phyloP scores from a whole-genome alignment of 2,113 vertebrate species.

The Smithornis capensis region DNA sequence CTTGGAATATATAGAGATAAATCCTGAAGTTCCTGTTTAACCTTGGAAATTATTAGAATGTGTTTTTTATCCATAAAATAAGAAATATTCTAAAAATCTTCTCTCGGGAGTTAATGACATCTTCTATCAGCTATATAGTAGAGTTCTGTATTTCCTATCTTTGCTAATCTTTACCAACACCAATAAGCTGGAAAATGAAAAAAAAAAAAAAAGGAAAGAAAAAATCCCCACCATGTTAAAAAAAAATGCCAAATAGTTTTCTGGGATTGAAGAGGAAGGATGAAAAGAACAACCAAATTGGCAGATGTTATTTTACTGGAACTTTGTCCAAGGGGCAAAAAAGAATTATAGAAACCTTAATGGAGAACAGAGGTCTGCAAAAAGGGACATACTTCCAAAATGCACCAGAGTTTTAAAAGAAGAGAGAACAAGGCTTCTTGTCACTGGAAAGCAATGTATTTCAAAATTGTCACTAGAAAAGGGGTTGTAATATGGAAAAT shows the following conservation, averaged over 20 bases:
- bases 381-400: not conserved
- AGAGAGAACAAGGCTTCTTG: not conserved
- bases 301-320: not conserved
- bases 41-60: not conserved
- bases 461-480: not conserved
- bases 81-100: not conserved
- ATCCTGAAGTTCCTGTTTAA: not conserved
- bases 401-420: not conserved
- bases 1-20: not conserved
- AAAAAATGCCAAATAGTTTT: not conserved
- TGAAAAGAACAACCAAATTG: not conserved
- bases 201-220: not conserved
- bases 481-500: not conserved
- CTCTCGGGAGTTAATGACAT: not conserved
- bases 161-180: not conserved
- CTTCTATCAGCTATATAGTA: not conserved
- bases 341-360: not conserved
- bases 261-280: not conserved
- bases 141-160: not conserved
- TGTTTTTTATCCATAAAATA: not conserved
- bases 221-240: no score
- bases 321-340: not conserved
- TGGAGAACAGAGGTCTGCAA: not conserved
- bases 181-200: not conserved
- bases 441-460: not conserved